These are phyloP conservation scores for Eutolmus rufibarbis DNA, from an alignment of 2,888 invertebrate species.

Conservation along the genomic window DNA sequence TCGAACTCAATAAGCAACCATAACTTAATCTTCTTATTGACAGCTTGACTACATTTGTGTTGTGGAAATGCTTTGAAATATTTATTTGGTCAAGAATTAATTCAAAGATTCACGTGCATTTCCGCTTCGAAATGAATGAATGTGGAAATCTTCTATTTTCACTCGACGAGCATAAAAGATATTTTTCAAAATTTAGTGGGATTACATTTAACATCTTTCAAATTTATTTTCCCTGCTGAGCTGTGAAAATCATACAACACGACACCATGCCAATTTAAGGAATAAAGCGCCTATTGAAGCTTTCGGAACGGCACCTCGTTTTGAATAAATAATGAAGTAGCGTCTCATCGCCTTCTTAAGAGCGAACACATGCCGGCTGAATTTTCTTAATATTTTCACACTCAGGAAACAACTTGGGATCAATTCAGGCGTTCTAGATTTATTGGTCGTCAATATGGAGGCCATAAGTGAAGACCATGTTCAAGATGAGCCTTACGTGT, in stretches of 20 bases:
- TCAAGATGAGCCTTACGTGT: neutral
- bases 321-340: neutral
- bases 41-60: neutral
- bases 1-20: neutral
- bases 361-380: neutral
- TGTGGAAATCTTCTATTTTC: neutral
- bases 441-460: neutral
- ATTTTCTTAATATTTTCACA: neutral
- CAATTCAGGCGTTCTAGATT: neutral
- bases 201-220: neutral
- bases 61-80: neutral
- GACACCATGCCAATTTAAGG: neutral
- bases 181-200: neutral
- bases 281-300: neutral
- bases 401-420: neutral
- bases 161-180: neutral
- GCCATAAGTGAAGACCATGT: neutral
- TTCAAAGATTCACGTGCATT: neutral
- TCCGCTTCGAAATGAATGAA: neutral
- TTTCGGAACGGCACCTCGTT: neutral
- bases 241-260: neutral
- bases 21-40: neutral
- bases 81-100: neutral
- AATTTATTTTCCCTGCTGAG: neutral
- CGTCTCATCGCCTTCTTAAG: neutral